phyloP scores from a whole-genome alignment of 53 echinoderm and acorn worm genomes.

The Paelopatides confundens region DNA sequence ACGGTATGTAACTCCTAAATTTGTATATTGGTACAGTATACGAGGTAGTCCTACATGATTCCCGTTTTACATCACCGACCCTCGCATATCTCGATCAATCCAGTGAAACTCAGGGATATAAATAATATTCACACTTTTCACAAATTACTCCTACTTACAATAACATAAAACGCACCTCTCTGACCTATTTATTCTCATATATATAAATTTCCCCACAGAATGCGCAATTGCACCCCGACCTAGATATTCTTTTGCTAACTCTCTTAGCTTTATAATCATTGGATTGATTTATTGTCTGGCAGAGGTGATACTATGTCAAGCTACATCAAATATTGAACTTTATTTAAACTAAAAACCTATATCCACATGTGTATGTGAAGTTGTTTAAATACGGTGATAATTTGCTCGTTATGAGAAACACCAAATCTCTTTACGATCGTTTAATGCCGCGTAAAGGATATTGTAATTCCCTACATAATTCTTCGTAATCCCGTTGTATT shows the following conservation, averaged over 20 bases:
- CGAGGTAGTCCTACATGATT: no score
- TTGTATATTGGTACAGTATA: no score
- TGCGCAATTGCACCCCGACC: conserved; percentile 41
- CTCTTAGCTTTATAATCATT: conserved; percentile 30
- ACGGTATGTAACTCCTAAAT: no score
- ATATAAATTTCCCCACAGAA: conserved; percentile 28
- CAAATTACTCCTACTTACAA: conserved; percentile 21
- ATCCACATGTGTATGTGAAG: conserved; percentile 16
- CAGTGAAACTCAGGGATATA: background rate
- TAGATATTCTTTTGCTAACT: conserved; percentile 18
- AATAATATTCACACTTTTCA: conserved; percentile 33
- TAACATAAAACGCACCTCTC: conserved; percentile 25
- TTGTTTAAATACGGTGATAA: conserved; percentile 45
- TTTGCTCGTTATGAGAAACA: conserved; percentile 34
- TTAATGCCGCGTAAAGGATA: conserved; percentile 32
- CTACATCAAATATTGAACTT: background rate
- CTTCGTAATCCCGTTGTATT: conserved; percentile 28
- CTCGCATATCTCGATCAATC: background rate
- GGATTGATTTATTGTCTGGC: conserved; percentile 43
- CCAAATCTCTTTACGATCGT: conserved; percentile 45
- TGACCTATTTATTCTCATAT: conserved; percentile 34
- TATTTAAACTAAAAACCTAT: conserved; percentile 28
- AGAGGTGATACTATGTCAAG: conserved; percentile 7
- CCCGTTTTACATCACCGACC: background rate
- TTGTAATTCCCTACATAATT: conserved; percentile 43